Evolutionary conservation across 2,797 vertebrate species (phyloP), one percentile per base, ranked within the genome.

Genomic region (Kryptolebias ocellatus): DNA sequence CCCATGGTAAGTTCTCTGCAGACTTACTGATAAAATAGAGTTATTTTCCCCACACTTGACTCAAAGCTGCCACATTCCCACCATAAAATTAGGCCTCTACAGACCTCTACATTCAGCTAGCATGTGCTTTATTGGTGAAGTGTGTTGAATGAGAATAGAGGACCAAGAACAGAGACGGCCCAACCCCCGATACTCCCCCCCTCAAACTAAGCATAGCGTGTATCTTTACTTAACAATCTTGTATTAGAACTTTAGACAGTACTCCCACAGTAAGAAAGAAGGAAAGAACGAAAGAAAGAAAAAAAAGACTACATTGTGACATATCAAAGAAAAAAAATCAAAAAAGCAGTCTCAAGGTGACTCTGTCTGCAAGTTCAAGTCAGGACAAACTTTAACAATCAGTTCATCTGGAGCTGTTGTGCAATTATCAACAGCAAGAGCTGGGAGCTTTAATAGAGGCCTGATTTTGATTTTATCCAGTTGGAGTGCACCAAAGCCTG

Each of bases 321-420:
- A n/a, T 84, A 76, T 78, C 42, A 12, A 70, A 76, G 62, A 72
- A 79, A 89, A 80, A 65, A 63, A 24, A 24, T 24, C 53, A 16
- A 63, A 18, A 14, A 83, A 76, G 76, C 66, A 42, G 58, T 83
- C 68, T 71, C 60, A 50, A 79, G 85, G 84, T 89, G 89, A 93
- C 76, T 92, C 86, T 85, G 89, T 92, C 83, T 78, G 72, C 72
- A 70, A 83, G 89, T 93, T 93, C 91, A 92, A 71, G 85, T 89
- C 78, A 83, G 91, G 91, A 92, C 92, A 92, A 70, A 80, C 79
- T 84, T 74, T 75, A 86, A 85, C 93, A 93, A 91, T 92, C 93
- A 92, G 85, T 86, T 90, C 90, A 84, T 84, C 83, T 56, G 82
- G 89, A 90, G 86, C 83, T 84, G 77, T 93, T 90, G 90, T 78